Percentiles rank a stretch among this genome's conserved stretches.
Conservation (phyloP, 2,797 vertebrate genomes). For the Anas capensis region DNA sequence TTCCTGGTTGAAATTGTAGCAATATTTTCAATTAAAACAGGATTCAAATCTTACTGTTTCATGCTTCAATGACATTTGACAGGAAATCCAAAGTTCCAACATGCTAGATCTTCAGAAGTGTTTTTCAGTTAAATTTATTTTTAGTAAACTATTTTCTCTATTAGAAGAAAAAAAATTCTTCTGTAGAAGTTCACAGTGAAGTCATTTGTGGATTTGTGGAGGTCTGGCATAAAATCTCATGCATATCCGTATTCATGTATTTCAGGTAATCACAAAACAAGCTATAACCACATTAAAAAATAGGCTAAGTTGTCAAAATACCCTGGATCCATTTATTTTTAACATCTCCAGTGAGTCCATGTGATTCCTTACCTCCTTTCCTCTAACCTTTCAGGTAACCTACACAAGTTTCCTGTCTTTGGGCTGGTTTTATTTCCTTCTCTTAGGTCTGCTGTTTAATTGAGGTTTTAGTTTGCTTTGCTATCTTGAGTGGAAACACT, state of each 20-base stretch:
- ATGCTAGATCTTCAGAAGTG: not conserved
- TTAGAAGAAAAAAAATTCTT: not conserved
- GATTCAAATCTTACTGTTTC: not conserved
- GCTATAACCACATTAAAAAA: not conserved
- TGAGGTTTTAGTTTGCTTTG: not conserved
- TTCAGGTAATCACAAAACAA: not conserved
- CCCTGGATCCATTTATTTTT: not conserved
- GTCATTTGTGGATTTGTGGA: not conserved
- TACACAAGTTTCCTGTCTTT: not conserved
- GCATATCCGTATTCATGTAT: not conserved
- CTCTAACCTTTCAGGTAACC: not conserved
- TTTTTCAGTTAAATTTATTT: not conserved
- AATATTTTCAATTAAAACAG: not conserved
- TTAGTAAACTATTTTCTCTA: not conserved
- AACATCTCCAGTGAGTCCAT: not conserved
- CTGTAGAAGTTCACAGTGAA: not conserved
- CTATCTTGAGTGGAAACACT: not conserved
- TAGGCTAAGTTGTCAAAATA: not conserved
- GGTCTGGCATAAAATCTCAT: not conserved
- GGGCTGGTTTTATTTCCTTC: not conserved
- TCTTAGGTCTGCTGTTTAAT: not conserved
- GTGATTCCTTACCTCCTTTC: not conserved
- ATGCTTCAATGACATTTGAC: not conserved
- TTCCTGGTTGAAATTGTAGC: not conserved
- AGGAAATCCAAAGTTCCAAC: not conserved